Percentiles rank a stretch among this genome's conserved stretches.
These are phyloP conservation scores for Erpetoichthys calabaricus DNA, from an alignment of 2,797 vertebrate species.

Conservation along the genomic window DNA sequence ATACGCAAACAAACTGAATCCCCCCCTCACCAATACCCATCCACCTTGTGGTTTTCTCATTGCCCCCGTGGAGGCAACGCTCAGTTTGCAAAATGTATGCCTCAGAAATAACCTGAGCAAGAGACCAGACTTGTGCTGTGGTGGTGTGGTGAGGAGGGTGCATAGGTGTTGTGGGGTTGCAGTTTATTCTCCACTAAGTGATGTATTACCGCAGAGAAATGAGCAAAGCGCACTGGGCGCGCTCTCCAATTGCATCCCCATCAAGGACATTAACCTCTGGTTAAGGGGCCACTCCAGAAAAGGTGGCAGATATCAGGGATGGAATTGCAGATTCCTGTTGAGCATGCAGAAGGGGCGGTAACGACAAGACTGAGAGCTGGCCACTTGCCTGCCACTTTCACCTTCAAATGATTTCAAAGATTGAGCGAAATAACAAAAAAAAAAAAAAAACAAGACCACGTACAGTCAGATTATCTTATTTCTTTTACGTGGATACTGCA, in stretches of 20 bases:
- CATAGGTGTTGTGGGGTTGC: slow-evolving; percentile 23
- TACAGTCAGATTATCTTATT: no score
- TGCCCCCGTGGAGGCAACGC: slow-evolving; percentile 13
- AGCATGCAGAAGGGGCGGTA: background rate
- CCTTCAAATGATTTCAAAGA: slow-evolving; percentile 15
- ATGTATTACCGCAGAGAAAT: slow-evolving; percentile 51
- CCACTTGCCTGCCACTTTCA: slow-evolving; percentile 29
- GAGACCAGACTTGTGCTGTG: slow-evolving; percentile 17
- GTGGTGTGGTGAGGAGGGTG: slow-evolving; percentile 15
- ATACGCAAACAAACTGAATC: slow-evolving; percentile 37
- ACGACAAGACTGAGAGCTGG: background rate
- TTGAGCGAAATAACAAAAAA: no score
- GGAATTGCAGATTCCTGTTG: slow-evolving; percentile 11
- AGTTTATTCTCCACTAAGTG: slow-evolving; percentile 49
- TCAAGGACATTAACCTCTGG: slow-evolving; percentile 60
- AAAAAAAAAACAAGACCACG: no score
- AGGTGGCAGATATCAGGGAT: slow-evolving; percentile 33
- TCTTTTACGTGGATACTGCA: background rate
- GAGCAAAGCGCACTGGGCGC: slow-evolving; percentile 54
- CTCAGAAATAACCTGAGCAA: slow-evolving; percentile 17
- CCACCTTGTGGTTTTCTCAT: background rate
- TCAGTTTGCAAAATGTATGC: no score
- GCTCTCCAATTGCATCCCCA: slow-evolving; percentile 56
- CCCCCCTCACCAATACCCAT: slow-evolving; percentile 1
- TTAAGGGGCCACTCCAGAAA: slow-evolving; percentile 33